Conservation (phyloP, 1,140 invertebrate species). For the Caerostris extrusa region DNA sequence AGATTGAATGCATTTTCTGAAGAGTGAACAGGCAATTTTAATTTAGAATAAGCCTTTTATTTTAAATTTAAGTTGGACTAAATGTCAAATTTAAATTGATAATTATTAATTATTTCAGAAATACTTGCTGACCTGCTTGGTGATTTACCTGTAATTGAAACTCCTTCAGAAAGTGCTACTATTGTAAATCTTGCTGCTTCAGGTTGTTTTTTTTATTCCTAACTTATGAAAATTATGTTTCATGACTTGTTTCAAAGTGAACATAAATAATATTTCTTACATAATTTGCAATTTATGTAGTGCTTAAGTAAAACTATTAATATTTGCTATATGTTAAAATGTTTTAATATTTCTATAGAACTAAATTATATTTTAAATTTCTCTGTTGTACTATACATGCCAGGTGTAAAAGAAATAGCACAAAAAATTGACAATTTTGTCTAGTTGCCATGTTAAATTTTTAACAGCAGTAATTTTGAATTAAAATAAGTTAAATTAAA, state of each 20-base stretch:
- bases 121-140: conserved; percentile 79
- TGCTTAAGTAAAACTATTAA: no score
- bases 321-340: no score
- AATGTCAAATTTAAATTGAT: not conserved
- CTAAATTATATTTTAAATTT: no score
- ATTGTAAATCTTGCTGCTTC: conserved; percentile 76
- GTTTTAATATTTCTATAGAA: no score
- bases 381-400: no score
- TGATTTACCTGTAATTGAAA: conserved; percentile 77
- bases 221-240: not conserved
- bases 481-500: no score
- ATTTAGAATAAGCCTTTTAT: not conserved
- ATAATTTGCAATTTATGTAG: no score
- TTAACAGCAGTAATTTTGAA: no score
- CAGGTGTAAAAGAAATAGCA: no score
- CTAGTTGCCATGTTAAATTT: no score
- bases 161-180: conserved; percentile 73
- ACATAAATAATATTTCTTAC: no score
- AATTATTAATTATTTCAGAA: conserved; percentile 73
- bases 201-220: conserved; percentile 60
- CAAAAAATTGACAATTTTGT: no score
- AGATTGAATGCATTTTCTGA: not conserved
- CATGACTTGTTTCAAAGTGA: not conserved
- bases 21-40: not conserved
- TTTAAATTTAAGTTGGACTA: not conserved